Evolutionary conservation across 2,797 vertebrate genomes (phyloP).

Genomic region (Podarcis lilfordi): DNA sequence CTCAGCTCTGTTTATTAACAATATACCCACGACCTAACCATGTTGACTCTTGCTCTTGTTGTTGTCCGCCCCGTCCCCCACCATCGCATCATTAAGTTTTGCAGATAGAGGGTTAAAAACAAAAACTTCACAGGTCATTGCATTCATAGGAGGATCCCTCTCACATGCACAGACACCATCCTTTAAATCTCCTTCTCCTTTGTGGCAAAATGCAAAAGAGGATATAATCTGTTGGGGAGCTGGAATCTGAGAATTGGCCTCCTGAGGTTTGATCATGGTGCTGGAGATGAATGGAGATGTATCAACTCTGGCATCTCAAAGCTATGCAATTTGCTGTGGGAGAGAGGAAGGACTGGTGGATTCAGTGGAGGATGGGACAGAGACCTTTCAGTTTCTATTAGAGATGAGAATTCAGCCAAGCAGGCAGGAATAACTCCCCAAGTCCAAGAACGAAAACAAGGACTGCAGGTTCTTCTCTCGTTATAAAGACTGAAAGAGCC

Average conservation of each 20-base stretch:
- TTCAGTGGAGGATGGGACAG: constrained; percentile 35
- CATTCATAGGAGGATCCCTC: not conserved
- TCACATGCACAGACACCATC: constrained; percentile 47
- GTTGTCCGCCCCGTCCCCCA: too few relatives aligned
- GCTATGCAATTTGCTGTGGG: constrained; percentile 47
- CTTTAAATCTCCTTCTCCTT: constrained; percentile 85
- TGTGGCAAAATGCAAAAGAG: constrained; percentile 77
- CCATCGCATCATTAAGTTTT: fast-evolving
- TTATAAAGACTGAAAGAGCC: not conserved
- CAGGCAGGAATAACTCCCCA: not conserved
- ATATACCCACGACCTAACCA: too few relatives aligned
- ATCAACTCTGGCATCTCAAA: constrained; percentile 59
- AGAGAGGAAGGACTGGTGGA: constrained; percentile 48
- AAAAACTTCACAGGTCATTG: not conserved
- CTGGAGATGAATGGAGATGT: constrained; percentile 59
- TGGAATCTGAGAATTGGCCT: constrained; percentile 73
- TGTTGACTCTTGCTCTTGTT: not conserved
- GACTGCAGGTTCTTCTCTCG: not conserved
- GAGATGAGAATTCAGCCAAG: not conserved
- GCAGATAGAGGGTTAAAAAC: not conserved
- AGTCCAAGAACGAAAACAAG: not conserved
- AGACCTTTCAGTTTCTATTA: constrained; percentile 7
- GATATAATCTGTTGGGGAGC: constrained; percentile 84
- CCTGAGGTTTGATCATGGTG: not conserved
- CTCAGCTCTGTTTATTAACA: too few relatives aligned